Evolutionary conservation across 2,113 vertebrate species (phyloP).

Genomic region (Sceloporus tristichus): DNA sequence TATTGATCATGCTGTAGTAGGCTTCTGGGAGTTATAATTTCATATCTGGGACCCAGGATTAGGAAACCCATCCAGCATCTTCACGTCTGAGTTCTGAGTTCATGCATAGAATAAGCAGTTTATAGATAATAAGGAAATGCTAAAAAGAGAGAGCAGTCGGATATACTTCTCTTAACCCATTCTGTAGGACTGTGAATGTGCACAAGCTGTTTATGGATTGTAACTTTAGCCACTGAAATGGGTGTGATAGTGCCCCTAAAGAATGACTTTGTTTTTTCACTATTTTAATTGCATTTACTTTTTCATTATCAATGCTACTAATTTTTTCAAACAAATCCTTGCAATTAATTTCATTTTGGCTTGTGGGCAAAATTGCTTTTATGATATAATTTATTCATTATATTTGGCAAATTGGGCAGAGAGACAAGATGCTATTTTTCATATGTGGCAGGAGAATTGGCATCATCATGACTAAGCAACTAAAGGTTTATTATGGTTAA

Average conservation of each 20-base stretch:
- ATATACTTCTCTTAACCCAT: too few species aligned
- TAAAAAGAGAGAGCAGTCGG: too few species aligned
- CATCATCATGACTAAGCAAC: too few species aligned
- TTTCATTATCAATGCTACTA: not conserved
- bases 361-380: not conserved
- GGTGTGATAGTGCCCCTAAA: not conserved
- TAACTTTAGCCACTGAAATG: not conserved
- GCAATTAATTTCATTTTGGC: not conserved
- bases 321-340: not conserved
- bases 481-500: not conserved
- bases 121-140: too few species aligned
- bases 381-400: not conserved
- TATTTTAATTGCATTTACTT: not conserved
- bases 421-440: not conserved
- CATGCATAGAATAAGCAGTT: too few species aligned
- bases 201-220: not conserved
- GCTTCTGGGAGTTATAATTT: too few species aligned
- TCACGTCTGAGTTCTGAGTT: not conserved
- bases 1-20: too few species aligned
- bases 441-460: not conserved
- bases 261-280: not conserved
- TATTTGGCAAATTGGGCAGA: not conserved
- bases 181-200: not conserved
- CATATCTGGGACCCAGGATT: too few species aligned
- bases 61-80: not conserved